Evolutionary conservation across 2,888 invertebrate genomes (phyloP), one percentile per base, ranked within the genome.

Genomic region (Cecidostiba fungosa): DNA sequence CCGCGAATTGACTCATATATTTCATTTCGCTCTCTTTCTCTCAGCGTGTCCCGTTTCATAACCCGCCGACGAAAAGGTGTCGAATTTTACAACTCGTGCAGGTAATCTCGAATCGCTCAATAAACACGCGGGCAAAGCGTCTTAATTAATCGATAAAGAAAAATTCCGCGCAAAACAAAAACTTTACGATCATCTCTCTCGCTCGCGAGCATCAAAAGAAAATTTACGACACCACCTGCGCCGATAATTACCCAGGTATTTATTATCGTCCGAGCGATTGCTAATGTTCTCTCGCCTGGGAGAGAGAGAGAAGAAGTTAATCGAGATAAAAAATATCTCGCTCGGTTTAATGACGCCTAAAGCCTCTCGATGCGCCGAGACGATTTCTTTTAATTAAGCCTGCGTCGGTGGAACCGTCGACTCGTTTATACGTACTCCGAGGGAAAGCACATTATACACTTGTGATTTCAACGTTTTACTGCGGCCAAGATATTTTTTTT

Each of bases 221-320:
- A 74, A 86, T 86, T 86, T 84, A 86, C 81, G 84, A 86, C 70
- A 36, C 81, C 81, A 84, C 84, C 85, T 86, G 86, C 36, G 39
- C 39, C 69, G 81, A 85, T 86, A 85, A 86, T 86, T 82, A 72
- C 79, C 79, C 5, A 32, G 66, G 72, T 86, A 85, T 86, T 84
- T 86, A 86, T 86, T 86, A 79, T 84, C 74, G 62, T 5, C 77
- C 50, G 8, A 43, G 78, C 76, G 82, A 86, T 77, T 79, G 84
- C 78, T 79, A 84, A 84, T 76, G 77, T 62, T 62, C 66, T 82
- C 79, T 50, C 74, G 80, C 43, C 43, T 32, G 54, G 12, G 32
- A 74, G 74, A 77, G 82, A 59, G 47, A 12, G 32, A 29, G 39
- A 36, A n/a, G 29, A 43, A 74, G 54, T 39, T 59, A 80, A 77